Conservation (phyloP, 2,797 vertebrate species). For the Brachyrhaphis roseni region DNA sequence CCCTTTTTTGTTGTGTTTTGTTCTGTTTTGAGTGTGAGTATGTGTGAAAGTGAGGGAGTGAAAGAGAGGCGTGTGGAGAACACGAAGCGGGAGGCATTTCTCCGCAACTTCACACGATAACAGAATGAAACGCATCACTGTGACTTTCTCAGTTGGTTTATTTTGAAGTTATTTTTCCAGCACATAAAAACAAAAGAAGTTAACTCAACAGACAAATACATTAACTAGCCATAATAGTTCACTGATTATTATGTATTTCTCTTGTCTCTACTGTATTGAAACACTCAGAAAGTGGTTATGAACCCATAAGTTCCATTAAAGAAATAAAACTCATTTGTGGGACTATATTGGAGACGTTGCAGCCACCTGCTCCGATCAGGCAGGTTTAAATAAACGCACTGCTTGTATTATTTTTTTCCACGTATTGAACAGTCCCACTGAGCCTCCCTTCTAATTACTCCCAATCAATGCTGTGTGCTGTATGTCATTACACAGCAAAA, state of each 20-base stretch:
- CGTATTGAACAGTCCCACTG: slow-evolving; percentile 71
- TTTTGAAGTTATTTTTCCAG: slow-evolving; percentile 54
- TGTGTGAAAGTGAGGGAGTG: slow-evolving; percentile 55
- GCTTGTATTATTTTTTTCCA: slow-evolving; percentile 64
- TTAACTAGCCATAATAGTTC: slow-evolving; percentile 38
- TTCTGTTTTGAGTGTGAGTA: slow-evolving; percentile 20
- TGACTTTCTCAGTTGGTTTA: slow-evolving; percentile 56
- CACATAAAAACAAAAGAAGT: slow-evolving; percentile 54
- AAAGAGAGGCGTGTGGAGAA: slow-evolving; percentile 32
- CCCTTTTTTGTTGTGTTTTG: slow-evolving; percentile 45
- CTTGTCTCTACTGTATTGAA: slow-evolving; percentile 7
- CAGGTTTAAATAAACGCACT: slow-evolving; percentile 52
- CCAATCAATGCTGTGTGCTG: slow-evolving; percentile 63
- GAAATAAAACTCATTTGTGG: slow-evolving; percentile 20
- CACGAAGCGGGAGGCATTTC: slow-evolving; percentile 47
- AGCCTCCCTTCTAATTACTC: slow-evolving; percentile 72
- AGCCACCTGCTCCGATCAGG: slow-evolving; percentile 49
- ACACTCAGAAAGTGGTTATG: slow-evolving; percentile 7
- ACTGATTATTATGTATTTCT: slow-evolving; percentile 24
- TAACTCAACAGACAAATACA: slow-evolving; percentile 46
- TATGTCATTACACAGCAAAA: slow-evolving; percentile 61
- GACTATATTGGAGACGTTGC: slow-evolving; percentile 24
- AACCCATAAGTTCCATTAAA: neutral
- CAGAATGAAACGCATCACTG: slow-evolving; percentile 43
- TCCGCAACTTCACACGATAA: slow-evolving; percentile 38